These are phyloP conservation scores for Glyptemys insculpta DNA, from an alignment of 2,797 vertebrate genomes.

Conservation along the genomic window DNA sequence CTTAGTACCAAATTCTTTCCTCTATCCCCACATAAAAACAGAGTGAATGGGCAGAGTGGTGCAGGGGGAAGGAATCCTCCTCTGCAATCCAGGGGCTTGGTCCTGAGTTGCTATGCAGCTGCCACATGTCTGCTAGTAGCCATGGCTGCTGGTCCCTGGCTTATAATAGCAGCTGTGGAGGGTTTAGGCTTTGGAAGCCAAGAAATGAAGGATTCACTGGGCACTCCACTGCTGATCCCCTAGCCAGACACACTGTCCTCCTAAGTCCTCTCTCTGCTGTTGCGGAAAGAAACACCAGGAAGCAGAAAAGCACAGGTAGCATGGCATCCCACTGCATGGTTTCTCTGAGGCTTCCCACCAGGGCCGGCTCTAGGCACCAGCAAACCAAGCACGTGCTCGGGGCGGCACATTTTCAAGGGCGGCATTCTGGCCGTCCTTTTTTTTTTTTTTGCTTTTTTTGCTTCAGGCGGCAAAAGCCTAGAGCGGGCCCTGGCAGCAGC, in stretches of 20 bases:
- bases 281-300: not conserved
- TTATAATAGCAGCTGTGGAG: not conserved
- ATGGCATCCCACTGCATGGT: not conserved
- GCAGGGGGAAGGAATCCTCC: not conserved
- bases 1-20: not conserved
- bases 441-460: no score
- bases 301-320: not conserved
- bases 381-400: no score
- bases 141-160: not conserved
- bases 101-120: not conserved
- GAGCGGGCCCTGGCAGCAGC: no score
- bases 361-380: no score
- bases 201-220: not conserved
- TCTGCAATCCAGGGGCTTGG: not conserved
- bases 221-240: no score
- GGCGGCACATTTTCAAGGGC: no score
- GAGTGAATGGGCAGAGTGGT: conserved; percentile 7
- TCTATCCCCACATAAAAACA: not conserved
- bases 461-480: no score
- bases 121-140: not conserved
- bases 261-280: not conserved
- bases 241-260: not conserved
- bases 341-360: not conserved
- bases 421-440: no score
- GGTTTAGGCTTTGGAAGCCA: not conserved